Evolutionary conservation across 2,888 invertebrate genomes (phyloP).

Genomic region (Drosophila paramelanica): DNA sequence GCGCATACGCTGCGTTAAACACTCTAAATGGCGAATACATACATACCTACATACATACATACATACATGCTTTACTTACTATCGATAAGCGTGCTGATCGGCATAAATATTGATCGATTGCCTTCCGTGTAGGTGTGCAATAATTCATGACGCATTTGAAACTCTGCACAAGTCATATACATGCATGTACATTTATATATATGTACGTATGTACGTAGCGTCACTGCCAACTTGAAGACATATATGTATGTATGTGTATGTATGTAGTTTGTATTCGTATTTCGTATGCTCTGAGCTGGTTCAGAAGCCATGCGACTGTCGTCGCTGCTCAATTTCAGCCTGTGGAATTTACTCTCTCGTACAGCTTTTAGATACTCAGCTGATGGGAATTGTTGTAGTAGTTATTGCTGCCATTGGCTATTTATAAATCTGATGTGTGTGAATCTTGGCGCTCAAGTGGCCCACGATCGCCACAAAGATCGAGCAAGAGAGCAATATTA

Average conservation of each 20-base stretch:
- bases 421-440: constrained; percentile 78
- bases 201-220: too few species aligned
- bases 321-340: constrained; percentile 20
- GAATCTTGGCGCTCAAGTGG: constrained; percentile 54
- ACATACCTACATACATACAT: background rate
- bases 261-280: constrained; percentile 6
- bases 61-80: constrained; percentile 1
- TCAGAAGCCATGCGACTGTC: constrained; percentile 71
- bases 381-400: constrained; percentile 37
- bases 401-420: constrained; percentile 55
- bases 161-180: background rate
- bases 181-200: background rate
- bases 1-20: constrained; percentile 2
- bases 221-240: background rate
- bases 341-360: constrained; percentile 51
- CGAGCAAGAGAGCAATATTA: constrained; percentile 14
- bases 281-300: constrained; percentile 46
- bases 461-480: constrained; percentile 49
- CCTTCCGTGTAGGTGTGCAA: constrained; percentile 36
- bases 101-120: constrained; percentile 18
- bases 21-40: too few species aligned
- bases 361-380: constrained; percentile 44
- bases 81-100: constrained; percentile 26
- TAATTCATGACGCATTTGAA: constrained; percentile 34
- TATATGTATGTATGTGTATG: background rate